Base-by-base conservation (phyloP, 1,140 invertebrate genomes). In the Drosophila pseudoobscura region DNA sequence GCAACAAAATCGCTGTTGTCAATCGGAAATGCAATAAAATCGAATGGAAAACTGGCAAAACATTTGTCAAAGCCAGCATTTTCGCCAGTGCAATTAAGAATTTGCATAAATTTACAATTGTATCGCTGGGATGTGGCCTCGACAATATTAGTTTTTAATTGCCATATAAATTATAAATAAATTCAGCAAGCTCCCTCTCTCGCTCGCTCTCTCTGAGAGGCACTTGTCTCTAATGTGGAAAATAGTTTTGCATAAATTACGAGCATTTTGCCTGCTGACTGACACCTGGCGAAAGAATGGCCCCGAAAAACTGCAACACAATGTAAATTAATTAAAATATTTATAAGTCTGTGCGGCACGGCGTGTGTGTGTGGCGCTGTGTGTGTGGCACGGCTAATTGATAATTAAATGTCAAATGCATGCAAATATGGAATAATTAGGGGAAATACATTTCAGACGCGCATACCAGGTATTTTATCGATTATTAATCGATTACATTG, bases 151-250 rank as follows among this genome's bases (percentile, higher is more conserved):
- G 80, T 87, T 85, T 85, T 87, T 85, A 85, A 85, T 85, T 85
- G 80, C 80, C 72, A 85, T 87, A 87, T 82, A 85, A 85, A 85
- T 85, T 85, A 85, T 80, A 85, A 87, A 87, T 85, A 87, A 87
- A 87, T 84, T 66, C 63, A 57, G 3, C 61, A 47, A 52, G 52
- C 20, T 45, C 54, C 5, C 11, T 39, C 3, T 39, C 11, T 39
- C 11, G 4, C 3, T 35, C 31, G 4, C 9, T 13, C 4, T 13
- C 35, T 11, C 11, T 39, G 35, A 39, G 11, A 58, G 52, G 49
- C 71, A 35, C 62, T 74, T 31, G 31, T 13, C 35, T 39, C 35
- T 39, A 39, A 15, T 57, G 78, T 57, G 72, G 51, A 47, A 47
- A 76, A 80, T 78, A 82, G 63, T 80, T 78, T 78, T 85, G 82